phyloP scores from a whole-genome alignment of 2,888 invertebrate genomes.

The Agapostemon virescens region DNA sequence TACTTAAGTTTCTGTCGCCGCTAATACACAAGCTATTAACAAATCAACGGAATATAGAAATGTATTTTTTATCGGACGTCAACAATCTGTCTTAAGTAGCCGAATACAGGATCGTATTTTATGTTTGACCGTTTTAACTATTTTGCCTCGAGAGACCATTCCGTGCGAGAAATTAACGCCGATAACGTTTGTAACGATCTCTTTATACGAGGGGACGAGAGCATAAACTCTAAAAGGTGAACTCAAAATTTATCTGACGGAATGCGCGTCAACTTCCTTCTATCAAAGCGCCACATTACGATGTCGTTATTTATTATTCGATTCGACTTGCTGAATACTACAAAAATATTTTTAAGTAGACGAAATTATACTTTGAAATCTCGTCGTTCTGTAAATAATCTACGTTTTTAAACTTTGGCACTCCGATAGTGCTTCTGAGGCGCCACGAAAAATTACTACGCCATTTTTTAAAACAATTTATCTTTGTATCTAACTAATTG shows the following conservation, averaged over 20 bases:
- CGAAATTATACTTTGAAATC: neutral
- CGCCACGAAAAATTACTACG: too few species aligned
- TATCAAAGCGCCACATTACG: neutral
- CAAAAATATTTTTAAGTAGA: neutral
- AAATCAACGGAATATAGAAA: neutral
- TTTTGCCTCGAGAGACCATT: neutral
- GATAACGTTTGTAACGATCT: conserved; percentile 12
- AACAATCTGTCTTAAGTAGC: conserved; percentile 4
- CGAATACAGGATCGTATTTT: conserved; percentile 10
- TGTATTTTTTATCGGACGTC: neutral
- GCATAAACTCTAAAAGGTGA: neutral
- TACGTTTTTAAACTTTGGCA: too few species aligned
- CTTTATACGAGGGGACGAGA: neutral
- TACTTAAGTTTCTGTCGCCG: neutral
- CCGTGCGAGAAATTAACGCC: conserved; percentile 6
- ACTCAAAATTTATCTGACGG: neutral
- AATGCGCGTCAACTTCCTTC: neutral
- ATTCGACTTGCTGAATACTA: neutral
- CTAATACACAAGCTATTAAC: conserved; percentile 2
- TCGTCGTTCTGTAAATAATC: too few species aligned
- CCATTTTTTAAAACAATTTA: too few species aligned
- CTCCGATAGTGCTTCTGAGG: too few species aligned
- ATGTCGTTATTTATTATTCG: neutral
- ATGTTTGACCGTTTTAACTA: neutral
- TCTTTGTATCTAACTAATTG: too few species aligned